phyloP scores from a whole-genome alignment of 2,113 vertebrate species.

The Esox niger region DNA sequence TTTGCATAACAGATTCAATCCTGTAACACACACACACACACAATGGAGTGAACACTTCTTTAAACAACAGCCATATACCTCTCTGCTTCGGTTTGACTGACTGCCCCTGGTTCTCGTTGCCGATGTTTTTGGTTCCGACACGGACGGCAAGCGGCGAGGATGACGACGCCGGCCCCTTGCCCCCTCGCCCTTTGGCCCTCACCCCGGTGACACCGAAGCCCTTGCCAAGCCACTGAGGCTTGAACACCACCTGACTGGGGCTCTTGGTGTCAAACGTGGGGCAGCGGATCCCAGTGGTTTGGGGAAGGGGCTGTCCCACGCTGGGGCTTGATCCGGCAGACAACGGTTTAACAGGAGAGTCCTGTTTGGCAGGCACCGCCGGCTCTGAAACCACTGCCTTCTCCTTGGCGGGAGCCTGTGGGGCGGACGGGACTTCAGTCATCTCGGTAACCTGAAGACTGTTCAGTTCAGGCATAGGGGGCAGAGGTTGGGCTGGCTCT shows the following conservation, averaged over 20 bases:
- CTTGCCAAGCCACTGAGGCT: constrained; percentile 76
- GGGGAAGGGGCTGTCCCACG: constrained; percentile 12
- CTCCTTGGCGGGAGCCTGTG: background rate
- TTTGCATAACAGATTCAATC: background rate
- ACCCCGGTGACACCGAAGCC: constrained; percentile 65
- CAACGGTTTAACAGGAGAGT: background rate
- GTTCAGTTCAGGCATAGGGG: constrained; percentile 1
- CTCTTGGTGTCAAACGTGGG: constrained; percentile 66
- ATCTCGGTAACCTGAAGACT: background rate
- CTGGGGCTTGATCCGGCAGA: background rate
- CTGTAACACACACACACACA: too few relatives aligned
- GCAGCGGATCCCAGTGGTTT: constrained; percentile 43
- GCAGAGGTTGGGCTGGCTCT: constrained; percentile 15
- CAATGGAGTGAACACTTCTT: too few relatives aligned
- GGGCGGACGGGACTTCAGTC: background rate
- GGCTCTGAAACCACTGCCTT: background rate
- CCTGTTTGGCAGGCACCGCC: background rate
- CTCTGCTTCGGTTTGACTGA: constrained; percentile 63
- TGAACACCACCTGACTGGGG: constrained; percentile 75
- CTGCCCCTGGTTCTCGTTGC: constrained; percentile 64
- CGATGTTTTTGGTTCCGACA: constrained; percentile 45
- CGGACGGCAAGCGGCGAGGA: constrained; percentile 62
- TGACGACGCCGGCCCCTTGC: constrained; percentile 58
- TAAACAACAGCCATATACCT: constrained; percentile 52
- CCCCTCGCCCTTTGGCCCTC: constrained; percentile 48